Percentiles rank a stretch among this genome's conserved stretches.
These are phyloP conservation scores for Ispidina picta DNA, from an alignment of 2,797 vertebrate genomes.

Conservation along the genomic window DNA sequence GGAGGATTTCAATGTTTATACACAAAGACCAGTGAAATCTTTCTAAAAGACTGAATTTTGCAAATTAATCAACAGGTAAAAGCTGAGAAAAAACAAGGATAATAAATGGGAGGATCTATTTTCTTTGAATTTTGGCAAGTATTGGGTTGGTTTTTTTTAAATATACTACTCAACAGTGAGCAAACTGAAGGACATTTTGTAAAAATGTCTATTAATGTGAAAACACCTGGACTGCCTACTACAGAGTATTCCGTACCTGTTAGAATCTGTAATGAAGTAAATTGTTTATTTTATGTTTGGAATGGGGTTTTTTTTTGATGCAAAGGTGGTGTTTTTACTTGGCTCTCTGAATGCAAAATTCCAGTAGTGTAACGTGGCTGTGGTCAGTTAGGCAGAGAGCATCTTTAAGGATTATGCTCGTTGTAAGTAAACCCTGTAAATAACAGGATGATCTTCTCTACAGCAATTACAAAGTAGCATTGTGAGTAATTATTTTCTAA, in stretches of 20 bases:
- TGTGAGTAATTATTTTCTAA: conserved; percentile 9
- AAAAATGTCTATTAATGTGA: background rate
- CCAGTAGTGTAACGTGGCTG: background rate
- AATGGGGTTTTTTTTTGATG: background rate
- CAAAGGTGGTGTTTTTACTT: background rate
- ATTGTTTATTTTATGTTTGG: background rate
- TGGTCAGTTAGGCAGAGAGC: background rate
- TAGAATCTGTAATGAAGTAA: background rate
- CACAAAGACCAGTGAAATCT: background rate
- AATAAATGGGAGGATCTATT: background rate
- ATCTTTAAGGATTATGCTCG: background rate
- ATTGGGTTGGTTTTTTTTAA: background rate
- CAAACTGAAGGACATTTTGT: background rate
- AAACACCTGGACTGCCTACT: background rate
- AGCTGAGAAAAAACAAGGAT: background rate
- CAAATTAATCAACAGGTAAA: background rate
- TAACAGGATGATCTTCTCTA: background rate
- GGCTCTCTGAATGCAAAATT: background rate
- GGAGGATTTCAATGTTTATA: background rate
- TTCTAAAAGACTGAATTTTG: background rate
- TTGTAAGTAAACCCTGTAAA: background rate
- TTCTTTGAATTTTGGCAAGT: conserved; percentile 3
- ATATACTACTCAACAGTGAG: background rate
- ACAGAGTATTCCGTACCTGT: background rate
- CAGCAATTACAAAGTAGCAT: background rate